These are phyloP conservation scores for Ostrea denselamellosa DNA, from an alignment of 1,140 invertebrate species.

Conservation along the genomic window DNA sequence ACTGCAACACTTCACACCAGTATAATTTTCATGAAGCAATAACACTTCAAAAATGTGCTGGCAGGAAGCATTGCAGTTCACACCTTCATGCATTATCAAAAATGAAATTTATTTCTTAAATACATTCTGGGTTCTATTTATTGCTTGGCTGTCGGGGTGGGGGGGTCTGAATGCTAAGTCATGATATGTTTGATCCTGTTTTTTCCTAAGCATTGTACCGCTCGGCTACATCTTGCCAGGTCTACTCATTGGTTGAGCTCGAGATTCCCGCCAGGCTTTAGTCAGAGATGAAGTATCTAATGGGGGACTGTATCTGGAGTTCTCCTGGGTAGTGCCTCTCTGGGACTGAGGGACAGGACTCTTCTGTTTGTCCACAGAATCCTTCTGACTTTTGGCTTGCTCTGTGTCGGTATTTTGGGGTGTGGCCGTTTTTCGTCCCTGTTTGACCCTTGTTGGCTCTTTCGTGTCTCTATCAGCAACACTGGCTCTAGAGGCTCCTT, in stretches of 20 bases:
- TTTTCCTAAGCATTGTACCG: neutral
- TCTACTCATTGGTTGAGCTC: neutral
- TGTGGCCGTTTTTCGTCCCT: neutral
- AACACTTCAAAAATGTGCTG: no score
- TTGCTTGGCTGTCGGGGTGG: no score
- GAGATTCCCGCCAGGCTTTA: neutral
- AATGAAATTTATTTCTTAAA: no score
- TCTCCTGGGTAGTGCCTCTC: neutral
- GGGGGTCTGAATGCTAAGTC: no score
- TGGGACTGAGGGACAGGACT: neutral
- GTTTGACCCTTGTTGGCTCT: neutral
- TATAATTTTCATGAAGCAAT: no score
- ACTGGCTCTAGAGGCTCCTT: neutral
- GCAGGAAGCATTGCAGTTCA: no score
- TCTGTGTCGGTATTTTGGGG: neutral
- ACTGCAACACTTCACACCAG: no score
- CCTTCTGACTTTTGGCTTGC: neutral
- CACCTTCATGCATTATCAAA: no score
- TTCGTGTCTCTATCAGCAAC: neutral
- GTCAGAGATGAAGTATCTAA: neutral
- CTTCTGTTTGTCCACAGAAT: neutral
- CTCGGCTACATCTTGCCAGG: neutral
- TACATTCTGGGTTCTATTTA: no score
- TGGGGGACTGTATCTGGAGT: neutral
- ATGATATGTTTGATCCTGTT: neutral